Evolutionary conservation across 2,113 vertebrate species (phyloP).

Genomic region (Artemisiospiza belli): DNA sequence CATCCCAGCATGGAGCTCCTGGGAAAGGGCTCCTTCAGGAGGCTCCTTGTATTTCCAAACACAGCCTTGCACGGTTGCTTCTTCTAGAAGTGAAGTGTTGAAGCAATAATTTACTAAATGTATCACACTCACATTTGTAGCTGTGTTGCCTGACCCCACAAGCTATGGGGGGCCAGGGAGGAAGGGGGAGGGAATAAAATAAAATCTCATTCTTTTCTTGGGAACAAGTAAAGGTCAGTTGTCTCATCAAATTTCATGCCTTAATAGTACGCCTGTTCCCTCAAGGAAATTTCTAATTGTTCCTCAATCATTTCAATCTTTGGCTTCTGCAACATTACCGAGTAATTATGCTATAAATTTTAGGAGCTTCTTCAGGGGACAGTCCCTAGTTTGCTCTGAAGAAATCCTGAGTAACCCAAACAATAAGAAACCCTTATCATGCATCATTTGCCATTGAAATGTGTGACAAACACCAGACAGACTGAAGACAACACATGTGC

Average conservation of each 20-base stretch:
- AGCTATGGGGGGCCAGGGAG: background rate
- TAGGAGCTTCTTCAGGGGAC: background rate
- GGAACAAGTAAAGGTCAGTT: conserved; percentile 38
- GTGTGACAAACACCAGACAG: background rate
- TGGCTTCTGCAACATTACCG: background rate
- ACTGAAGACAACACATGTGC: background rate
- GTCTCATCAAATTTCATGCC: background rate
- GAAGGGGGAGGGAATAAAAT: background rate
- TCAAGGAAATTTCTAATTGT: conserved; percentile 6
- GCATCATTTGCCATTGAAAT: background rate
- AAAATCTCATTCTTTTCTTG: background rate
- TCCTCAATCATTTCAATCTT: conserved; percentile 2
- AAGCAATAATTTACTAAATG: background rate
- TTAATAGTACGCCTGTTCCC: background rate
- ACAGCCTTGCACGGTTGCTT: background rate
- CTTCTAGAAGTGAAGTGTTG: background rate
- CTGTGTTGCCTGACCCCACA: background rate
- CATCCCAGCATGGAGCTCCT: background rate
- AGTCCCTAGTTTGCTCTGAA: background rate
- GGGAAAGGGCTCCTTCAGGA: background rate
- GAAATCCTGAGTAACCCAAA: background rate
- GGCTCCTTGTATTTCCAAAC: background rate
- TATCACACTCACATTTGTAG: background rate
- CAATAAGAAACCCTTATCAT: background rate
- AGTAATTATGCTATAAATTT: background rate